phyloP scores from a whole-genome alignment of 2,113 vertebrate species.

The Muntiacus reevesi region DNA sequence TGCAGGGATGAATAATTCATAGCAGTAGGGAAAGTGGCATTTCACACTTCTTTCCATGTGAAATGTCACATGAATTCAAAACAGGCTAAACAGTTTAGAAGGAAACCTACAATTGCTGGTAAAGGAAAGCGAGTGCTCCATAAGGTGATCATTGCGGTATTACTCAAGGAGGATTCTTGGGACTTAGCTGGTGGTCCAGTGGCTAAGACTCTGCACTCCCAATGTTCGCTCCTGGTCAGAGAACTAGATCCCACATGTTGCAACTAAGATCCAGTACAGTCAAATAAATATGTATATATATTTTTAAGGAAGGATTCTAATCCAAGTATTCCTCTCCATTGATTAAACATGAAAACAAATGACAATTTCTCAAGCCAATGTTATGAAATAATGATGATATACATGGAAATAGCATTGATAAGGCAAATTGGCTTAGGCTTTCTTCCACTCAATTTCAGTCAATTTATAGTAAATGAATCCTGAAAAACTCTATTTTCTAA shows the following conservation, averaged over 20 bases:
- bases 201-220: background rate
- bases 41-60: slow-evolving; percentile 78
- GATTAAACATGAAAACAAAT: slow-evolving; percentile 77
- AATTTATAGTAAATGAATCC: slow-evolving; percentile 63
- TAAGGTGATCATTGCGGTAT: slow-evolving; percentile 46
- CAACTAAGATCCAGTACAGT: background rate
- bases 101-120: slow-evolving; percentile 63
- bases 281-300: background rate
- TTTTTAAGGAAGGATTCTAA: slow-evolving; percentile 31
- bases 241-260: background rate
- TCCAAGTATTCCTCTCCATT: slow-evolving; percentile 58
- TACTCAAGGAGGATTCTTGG: slow-evolving; percentile 40
- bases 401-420: slow-evolving; percentile 36
- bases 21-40: slow-evolving; percentile 75
- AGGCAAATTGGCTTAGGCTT: slow-evolving; percentile 43
- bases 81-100: slow-evolving; percentile 70
- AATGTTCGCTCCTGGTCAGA: background rate
- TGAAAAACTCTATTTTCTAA: slow-evolving; percentile 59
- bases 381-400: slow-evolving; percentile 61
- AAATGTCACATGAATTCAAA: slow-evolving; percentile 82
- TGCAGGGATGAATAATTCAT: slow-evolving; percentile 83
- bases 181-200: background rate
- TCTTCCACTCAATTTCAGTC: slow-evolving; percentile 63
- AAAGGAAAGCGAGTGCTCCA: slow-evolving; percentile 20
- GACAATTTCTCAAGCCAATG: slow-evolving; percentile 61